Evolutionary conservation across 1,140 invertebrate species (phyloP), one percentile per base, ranked within the genome.

Genomic region (Meloidogyne exigua): DNA sequence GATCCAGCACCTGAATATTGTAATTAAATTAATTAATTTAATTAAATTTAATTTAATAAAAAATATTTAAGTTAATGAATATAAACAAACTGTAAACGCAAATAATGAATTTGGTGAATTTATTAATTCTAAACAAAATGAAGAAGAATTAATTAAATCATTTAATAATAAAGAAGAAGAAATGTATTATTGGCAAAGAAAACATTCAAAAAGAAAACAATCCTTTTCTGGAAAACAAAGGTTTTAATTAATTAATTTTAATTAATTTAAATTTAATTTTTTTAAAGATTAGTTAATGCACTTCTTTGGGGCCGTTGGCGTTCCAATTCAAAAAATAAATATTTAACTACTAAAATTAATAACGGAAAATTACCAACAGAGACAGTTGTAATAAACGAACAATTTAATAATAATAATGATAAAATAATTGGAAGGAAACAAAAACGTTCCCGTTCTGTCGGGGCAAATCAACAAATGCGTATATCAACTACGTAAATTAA

Each of bases 391-490:
- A 57, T 57, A n/a, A 57, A 57, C 18, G 44, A 49, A 49, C 13
- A 67, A 67, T 67, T n/a, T 42, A 12, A 26, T 21, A 25, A 36
- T 18, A 32, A n/a, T 26, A 21, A 13, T 7, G 32, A 63, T 57
- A 57, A 12, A 12, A 15, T n/a, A 36, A 12, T 12, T 4, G 28
- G 7, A 18, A n/a, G 39, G 13, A 28, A 65, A 21, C 75, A 42
- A 28, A 79, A 74, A 49, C 23, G 79, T 28, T 80, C 79, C 18
- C 42, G 79, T 32, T 80, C 79, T 13, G 74, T 80, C 36, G 74
- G 80, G 7, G 79, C 79, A 28, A 77, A 69, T 26, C 74, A 78
- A 28, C 64, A 63, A 28, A 36, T 77, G 21, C 62, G 76, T 32
- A 26, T 77, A 28, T 77, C 64, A 44, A 66, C 76, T 23, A 76